Evolutionary conservation across 2,888 invertebrate genomes (phyloP).

Genomic region (Rhagonycha lutea): DNA sequence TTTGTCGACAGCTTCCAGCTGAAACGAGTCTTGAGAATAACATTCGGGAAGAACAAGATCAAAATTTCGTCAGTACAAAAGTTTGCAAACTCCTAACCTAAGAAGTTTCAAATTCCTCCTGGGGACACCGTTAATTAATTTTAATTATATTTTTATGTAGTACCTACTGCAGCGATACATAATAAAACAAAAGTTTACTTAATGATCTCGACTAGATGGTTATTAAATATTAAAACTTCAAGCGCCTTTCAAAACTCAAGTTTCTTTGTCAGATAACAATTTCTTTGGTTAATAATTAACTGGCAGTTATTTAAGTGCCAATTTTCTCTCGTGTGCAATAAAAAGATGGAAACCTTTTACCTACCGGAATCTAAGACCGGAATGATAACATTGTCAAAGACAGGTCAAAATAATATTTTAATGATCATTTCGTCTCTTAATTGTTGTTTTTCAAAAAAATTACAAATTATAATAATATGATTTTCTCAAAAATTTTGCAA

Average conservation of each 20-base stretch:
- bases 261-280: not conserved
- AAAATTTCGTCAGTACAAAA: constrained; percentile 24
- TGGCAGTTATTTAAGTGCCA: not conserved
- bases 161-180: not conserved
- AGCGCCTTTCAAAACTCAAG: not conserved
- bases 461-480: too few species aligned
- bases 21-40: constrained; percentile 35
- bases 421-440: too few species aligned
- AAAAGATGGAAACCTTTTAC: not conserved
- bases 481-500: too few species aligned
- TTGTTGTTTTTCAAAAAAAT: too few species aligned
- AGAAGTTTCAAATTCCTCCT: constrained; percentile 11
- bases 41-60: constrained; percentile 13
- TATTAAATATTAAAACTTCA: not conserved
- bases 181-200: not conserved
- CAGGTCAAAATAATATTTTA: too few species aligned
- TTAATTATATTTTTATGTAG: not conserved
- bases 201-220: not conserved
- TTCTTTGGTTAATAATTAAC: not conserved
- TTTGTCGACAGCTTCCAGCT: constrained; percentile 43
- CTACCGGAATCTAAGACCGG: too few species aligned
- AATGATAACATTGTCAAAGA: too few species aligned
- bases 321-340: too few species aligned
- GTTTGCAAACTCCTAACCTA: constrained; percentile 6
- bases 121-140: not conserved